phyloP scores from a whole-genome alignment of 2,888 invertebrate genomes.

The Callyntrura guangdongensis region DNA sequence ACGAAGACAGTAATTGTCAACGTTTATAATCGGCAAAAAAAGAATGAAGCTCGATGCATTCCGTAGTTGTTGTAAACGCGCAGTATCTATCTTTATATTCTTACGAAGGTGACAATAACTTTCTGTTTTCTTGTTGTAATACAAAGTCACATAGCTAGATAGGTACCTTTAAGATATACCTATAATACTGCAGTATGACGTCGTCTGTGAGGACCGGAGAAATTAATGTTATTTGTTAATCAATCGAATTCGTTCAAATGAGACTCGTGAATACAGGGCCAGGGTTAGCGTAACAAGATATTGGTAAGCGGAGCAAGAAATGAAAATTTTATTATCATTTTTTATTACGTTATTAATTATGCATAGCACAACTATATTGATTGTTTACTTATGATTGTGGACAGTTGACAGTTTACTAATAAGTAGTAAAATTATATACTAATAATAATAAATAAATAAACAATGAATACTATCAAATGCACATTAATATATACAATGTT shows the following conservation, averaged over 20 bases:
- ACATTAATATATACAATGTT: too few species aligned
- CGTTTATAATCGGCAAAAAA: too few species aligned
- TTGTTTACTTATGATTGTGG: not conserved
- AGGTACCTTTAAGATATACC: too few species aligned
- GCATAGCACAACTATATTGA: not conserved
- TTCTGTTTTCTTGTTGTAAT: conserved; percentile 11
- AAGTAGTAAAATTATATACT: not conserved
- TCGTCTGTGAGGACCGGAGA: not conserved
- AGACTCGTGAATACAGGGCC: not conserved
- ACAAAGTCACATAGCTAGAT: not conserved
- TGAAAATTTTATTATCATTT: conserved; percentile 14
- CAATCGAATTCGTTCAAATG: not conserved
- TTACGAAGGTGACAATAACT: not conserved
- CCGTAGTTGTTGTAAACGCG: too few species aligned
- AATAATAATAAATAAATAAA: too few species aligned
- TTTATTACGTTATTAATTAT: conserved; percentile 21
- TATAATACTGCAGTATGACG: not conserved
- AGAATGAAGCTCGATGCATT: too few species aligned
- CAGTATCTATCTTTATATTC: too few species aligned
- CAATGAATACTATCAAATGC: too few species aligned
- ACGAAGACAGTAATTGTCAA: too few species aligned
- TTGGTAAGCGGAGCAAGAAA: not conserved
- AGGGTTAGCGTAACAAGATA: too few species aligned
- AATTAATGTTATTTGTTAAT: not conserved
- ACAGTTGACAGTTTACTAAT: not conserved